Evolutionary conservation across 2,888 invertebrate genomes (phyloP).

Genomic region (Scaptomyza cyrtandrae): DNA sequence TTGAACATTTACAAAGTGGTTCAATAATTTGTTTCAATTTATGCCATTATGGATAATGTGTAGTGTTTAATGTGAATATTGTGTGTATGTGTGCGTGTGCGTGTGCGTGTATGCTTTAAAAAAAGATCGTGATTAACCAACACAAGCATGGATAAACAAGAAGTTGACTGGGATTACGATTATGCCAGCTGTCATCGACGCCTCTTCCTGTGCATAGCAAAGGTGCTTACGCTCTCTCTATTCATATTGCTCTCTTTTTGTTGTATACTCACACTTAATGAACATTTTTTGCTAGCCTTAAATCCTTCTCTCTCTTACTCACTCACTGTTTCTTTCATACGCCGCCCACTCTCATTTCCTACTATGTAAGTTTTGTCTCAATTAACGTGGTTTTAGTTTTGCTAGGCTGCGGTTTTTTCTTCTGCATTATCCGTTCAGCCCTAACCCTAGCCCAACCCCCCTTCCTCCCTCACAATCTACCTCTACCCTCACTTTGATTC

Average conservation of each 20-base stretch:
- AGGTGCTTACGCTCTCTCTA: conserved; percentile 61
- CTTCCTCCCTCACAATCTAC: not conserved
- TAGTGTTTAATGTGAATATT: conserved; percentile 27
- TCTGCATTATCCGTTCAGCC: not conserved
- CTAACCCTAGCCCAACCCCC: conserved; percentile 2
- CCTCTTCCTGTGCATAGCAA: conserved; percentile 74
- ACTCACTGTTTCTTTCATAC: too few relatives aligned
- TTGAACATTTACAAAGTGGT: conserved; percentile 21
- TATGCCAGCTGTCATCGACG: conserved; percentile 74
- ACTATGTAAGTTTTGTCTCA: conserved; percentile 4
- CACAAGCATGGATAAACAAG: conserved; percentile 40
- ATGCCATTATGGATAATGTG: conserved; percentile 6
- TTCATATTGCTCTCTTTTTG: conserved; percentile 1
- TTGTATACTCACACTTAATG: not conserved
- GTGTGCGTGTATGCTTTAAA: conserved; percentile 17
- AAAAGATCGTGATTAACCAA: conserved; percentile 18
- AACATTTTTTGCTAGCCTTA: not conserved
- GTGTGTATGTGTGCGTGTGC: not conserved
- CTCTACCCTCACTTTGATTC: not conserved
- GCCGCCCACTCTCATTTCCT: not conserved
- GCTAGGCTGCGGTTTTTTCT: conserved; percentile 13
- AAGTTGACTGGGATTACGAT: conserved; percentile 31
- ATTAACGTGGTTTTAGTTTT: not conserved
- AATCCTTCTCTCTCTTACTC: not conserved
- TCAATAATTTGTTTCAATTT: conserved; percentile 25